A percentile compares a stretch with the other conserved stretches of the same genome.
Evolutionary conservation across 2,113 vertebrate genomes (phyloP).

Genomic region (Oophaga pumilio): DNA sequence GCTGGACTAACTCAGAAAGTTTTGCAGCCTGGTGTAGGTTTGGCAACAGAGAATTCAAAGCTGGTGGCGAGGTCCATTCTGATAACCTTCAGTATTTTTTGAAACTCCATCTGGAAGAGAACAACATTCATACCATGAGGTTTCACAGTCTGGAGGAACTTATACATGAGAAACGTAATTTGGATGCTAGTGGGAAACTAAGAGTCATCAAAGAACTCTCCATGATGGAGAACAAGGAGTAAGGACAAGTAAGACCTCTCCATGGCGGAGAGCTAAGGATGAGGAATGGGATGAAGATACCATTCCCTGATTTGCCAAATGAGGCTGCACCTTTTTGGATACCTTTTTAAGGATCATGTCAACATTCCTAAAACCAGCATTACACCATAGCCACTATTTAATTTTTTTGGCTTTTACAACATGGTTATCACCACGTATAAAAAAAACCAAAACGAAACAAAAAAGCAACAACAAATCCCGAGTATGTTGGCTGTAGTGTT

Average conservation of each 20-base stretch:
- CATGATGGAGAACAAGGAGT: slow-evolving; percentile 85
- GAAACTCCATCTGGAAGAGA: slow-evolving; percentile 89
- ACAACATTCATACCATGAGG: slow-evolving; percentile 88
- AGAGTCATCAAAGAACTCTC: slow-evolving; percentile 89
- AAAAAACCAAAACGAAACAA: slow-evolving; percentile 58
- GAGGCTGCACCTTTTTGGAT: slow-evolving; percentile 62
- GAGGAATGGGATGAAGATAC: neutral
- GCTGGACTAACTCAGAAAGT: slow-evolving; percentile 99
- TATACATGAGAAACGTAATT: slow-evolving; percentile 91
- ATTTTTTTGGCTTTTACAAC: slow-evolving; percentile 68
- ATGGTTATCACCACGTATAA: slow-evolving; percentile 59
- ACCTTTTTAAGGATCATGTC: slow-evolving; percentile 64
- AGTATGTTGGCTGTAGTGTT: slow-evolving; percentile 70
- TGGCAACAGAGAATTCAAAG: slow-evolving; percentile 97
- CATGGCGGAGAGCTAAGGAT: slow-evolving; percentile 14
- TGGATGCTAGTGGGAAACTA: slow-evolving; percentile 89
- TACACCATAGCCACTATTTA: slow-evolving; percentile 68
- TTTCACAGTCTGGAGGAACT: slow-evolving; percentile 97
- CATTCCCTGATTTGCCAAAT: neutral
- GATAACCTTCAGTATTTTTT: slow-evolving; percentile 88
- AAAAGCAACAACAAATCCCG: slow-evolving; percentile 63
- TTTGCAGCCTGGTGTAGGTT: slow-evolving; percentile 99
- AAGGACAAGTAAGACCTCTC: slow-evolving; percentile 58
- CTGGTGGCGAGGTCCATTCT: slow-evolving; percentile 88
- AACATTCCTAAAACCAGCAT: slow-evolving; percentile 74